These are phyloP conservation scores for Akabosia matsudoensis DNA, from an alignment of 1,140 invertebrate genomes.

Conservation along the genomic window DNA sequence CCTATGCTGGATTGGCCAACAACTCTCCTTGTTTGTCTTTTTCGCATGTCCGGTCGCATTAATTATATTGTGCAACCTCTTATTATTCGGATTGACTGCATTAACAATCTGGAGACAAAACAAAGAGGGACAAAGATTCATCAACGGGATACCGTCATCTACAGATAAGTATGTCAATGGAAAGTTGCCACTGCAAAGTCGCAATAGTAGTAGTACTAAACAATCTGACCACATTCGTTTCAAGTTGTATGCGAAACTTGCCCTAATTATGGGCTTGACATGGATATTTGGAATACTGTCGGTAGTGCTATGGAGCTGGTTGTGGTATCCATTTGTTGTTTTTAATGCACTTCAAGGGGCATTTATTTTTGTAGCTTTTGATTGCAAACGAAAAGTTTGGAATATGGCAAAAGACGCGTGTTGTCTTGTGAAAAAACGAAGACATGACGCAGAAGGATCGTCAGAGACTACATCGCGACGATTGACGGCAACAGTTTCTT, in stretches of 20 bases:
- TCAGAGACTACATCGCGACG: not conserved
- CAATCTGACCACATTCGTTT: conserved; percentile 49
- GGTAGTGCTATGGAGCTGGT: conserved; percentile 40
- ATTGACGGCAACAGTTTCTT: no score
- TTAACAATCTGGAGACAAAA: conserved; percentile 46
- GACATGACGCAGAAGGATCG: not conserved
- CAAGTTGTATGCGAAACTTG: conserved; percentile 56
- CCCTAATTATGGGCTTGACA: conserved; percentile 55
- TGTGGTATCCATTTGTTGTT: conserved; percentile 55
- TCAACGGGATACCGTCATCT: not conserved
- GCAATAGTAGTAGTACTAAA: conserved; percentile 26
- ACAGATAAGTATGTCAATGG: not conserved
- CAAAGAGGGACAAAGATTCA: conserved; percentile 39
- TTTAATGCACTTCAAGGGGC: conserved; percentile 55
- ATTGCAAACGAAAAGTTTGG: conserved; percentile 51
- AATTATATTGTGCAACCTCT: conserved; percentile 51
- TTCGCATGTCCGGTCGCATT: conserved; percentile 53
- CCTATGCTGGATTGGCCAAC: conserved; percentile 51
- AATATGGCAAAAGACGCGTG: conserved; percentile 49
- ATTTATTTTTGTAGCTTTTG: conserved; percentile 56
- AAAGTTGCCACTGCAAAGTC: conserved; percentile 30
- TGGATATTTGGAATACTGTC: conserved; percentile 56
- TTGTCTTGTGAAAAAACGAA: conserved; percentile 35
- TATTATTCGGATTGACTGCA: conserved; percentile 52
- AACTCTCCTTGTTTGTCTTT: conserved; percentile 49